Percentiles rank a stretch among this genome's conserved stretches.
These are phyloP conservation scores for Athrips mouffetella DNA, from an alignment of 2,888 invertebrate genomes.

Conservation along the genomic window DNA sequence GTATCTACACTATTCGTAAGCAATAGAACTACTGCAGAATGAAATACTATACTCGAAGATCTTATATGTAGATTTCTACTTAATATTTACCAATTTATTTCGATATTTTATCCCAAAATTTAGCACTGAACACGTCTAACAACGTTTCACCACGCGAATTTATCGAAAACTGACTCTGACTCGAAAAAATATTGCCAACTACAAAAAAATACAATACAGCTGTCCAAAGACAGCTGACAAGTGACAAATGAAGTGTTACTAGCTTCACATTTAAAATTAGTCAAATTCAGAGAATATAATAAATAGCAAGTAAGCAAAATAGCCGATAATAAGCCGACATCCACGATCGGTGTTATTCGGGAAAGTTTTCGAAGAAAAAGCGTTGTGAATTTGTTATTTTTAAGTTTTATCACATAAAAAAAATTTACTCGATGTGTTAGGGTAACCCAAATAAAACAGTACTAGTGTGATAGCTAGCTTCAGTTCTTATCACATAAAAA, in stretches of 20 bases:
- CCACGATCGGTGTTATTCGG: too few relatives aligned
- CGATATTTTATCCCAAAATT: constrained; percentile 28
- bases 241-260: constrained; percentile 14
- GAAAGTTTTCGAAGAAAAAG: too few relatives aligned
- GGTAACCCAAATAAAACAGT: too few relatives aligned
- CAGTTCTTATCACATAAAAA: too few relatives aligned
- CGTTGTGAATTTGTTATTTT: too few relatives aligned
- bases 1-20: constrained; percentile 9
- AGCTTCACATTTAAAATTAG: background rate
- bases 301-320: too few relatives aligned
- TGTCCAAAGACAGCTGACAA: constrained; percentile 19
- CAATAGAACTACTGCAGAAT: constrained; percentile 6
- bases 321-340: too few relatives aligned
- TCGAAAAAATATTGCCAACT: constrained; percentile 23
- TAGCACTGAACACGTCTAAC: constrained; percentile 24
- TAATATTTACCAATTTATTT: constrained; percentile 35
- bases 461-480: too few relatives aligned
- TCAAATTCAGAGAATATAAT: too few relatives aligned
- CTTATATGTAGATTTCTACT: constrained; percentile 19
- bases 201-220: constrained; percentile 15
- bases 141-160: constrained; percentile 39
- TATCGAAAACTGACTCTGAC: constrained; percentile 47
- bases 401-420: too few relatives aligned
- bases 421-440: too few relatives aligned
- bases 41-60: constrained; percentile 17